These are phyloP conservation scores for Drosophila kepulauana DNA, from an alignment of 1,140 invertebrate genomes.

Conservation along the genomic window DNA sequence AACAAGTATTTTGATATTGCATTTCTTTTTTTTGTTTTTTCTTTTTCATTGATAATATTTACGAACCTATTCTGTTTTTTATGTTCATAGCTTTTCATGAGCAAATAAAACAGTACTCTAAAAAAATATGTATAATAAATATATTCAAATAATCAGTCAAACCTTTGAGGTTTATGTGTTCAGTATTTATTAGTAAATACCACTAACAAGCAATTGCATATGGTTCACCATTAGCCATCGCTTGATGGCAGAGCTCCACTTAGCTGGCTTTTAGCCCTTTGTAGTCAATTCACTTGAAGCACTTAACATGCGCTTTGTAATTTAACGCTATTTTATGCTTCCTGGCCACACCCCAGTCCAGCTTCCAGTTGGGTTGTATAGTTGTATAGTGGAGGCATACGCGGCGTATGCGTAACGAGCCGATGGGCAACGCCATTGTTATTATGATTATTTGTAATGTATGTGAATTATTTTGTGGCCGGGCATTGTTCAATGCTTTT, in stretches of 20 bases:
- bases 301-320: slow-evolving; percentile 56
- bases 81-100: too few species aligned
- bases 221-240: neutral
- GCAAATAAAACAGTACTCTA: too few species aligned
- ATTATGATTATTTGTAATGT: slow-evolving; percentile 80
- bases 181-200: neutral
- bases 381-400: slow-evolving; percentile 5
- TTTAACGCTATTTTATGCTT: slow-evolving; percentile 67
- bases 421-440: slow-evolving; percentile 64
- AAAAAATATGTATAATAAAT: too few species aligned
- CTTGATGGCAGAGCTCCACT: neutral
- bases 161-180: neutral
- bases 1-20: too few species aligned
- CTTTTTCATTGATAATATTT: too few species aligned
- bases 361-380: neutral
- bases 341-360: slow-evolving; percentile 43
- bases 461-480: slow-evolving; percentile 50
- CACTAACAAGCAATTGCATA: neutral
- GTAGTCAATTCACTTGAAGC: slow-evolving; percentile 31
- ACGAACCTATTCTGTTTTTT: too few species aligned
- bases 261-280: neutral
- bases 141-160: too few species aligned
- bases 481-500: slow-evolving; percentile 74
- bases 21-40: too few species aligned
- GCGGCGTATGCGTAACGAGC: slow-evolving; percentile 56